These are phyloP conservation scores for Gerris lacustris DNA, from an alignment of 2,888 invertebrate genomes.

Conservation along the genomic window DNA sequence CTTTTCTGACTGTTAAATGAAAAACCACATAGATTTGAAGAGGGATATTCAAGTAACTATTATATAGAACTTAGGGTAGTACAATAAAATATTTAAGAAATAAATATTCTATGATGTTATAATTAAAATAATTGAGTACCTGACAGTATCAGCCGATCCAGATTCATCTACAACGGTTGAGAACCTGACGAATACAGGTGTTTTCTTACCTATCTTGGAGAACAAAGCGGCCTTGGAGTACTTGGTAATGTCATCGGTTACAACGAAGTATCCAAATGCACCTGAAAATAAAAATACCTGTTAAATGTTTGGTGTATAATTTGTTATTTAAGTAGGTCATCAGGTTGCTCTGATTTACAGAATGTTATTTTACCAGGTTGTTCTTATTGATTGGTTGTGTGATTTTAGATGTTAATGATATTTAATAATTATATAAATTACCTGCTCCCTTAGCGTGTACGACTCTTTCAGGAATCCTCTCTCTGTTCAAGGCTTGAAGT, in stretches of 20 bases:
- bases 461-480: constrained; percentile 90
- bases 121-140: constrained; percentile 19
- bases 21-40: no score
- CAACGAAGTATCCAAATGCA: constrained; percentile 49
- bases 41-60: no score
- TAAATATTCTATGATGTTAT: no score
- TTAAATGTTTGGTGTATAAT: no score
- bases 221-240: constrained; percentile 70
- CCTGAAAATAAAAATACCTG: constrained; percentile 37
- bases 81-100: no score
- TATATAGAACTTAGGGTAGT: no score
- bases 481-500: constrained; percentile 72
- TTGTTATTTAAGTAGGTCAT: no score
- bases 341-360: no score
- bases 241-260: constrained; percentile 71
- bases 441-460: constrained; percentile 93
- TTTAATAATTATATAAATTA: constrained; percentile 24
- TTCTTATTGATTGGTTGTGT: no score
- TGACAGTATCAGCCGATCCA: constrained; percentile 41
- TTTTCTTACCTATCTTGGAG: constrained; percentile 60
- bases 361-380: no score
- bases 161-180: constrained; percentile 82
- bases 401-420: no score
- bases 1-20: no score
- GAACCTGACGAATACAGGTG: constrained; percentile 66